A percentile compares a stretch with the other conserved stretches of the same genome.
Conservation (phyloP, 2,113 vertebrate species). For the Nestor notabilis region DNA sequence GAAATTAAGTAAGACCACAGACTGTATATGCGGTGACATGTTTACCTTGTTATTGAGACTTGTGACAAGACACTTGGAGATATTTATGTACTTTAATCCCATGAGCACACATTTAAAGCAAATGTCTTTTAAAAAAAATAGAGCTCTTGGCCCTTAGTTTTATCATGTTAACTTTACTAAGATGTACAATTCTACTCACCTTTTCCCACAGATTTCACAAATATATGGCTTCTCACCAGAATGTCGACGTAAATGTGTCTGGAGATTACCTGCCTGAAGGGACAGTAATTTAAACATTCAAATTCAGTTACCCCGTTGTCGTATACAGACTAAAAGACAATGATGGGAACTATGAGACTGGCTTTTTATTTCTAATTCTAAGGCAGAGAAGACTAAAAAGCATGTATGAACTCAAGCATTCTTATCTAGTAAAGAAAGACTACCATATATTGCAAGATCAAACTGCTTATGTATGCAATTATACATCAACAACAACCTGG, state of each 20-base stretch:
- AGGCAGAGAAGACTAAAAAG: neutral
- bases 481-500: neutral
- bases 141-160: neutral
- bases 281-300: constrained; percentile 14
- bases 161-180: neutral
- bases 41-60: neutral
- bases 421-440: neutral
- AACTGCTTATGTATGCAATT: neutral
- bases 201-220: constrained; percentile 97
- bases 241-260: constrained; percentile 94
- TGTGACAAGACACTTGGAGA: neutral
- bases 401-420: neutral
- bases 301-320: neutral
- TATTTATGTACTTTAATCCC: neutral
- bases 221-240: constrained; percentile 98
- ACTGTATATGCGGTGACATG: neutral
- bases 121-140: neutral
- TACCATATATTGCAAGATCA: neutral
- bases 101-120: neutral
- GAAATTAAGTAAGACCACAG: neutral
- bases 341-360: neutral
- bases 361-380: neutral
- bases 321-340: neutral
- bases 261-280: constrained; percentile 92
- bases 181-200: constrained; percentile 74